These are phyloP conservation scores for Acanthosepion pharaonis DNA, from an alignment of 2,888 invertebrate species.

Conservation along the genomic window DNA sequence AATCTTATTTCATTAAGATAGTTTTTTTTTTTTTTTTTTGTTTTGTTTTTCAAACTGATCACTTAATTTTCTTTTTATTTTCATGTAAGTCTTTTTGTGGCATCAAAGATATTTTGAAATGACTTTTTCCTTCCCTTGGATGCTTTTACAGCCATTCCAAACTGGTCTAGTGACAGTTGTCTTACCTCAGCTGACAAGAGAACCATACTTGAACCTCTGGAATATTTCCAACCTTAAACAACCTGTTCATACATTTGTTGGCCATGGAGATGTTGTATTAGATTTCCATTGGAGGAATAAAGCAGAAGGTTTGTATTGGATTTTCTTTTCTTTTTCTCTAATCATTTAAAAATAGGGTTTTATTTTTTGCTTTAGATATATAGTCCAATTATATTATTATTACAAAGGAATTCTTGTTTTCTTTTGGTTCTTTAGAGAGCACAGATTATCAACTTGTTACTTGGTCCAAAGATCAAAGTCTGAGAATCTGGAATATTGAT, in stretches of 20 bases:
- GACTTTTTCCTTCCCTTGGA: not conserved
- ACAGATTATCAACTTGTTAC: constrained; percentile 89
- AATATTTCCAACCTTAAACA: constrained; percentile 77
- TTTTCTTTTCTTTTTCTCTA: not conserved
- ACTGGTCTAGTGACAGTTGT: constrained; percentile 92
- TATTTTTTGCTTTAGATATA: not conserved
- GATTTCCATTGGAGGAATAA: constrained; percentile 93
- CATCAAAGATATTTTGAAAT: too few species aligned
- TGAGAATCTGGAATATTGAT: constrained; percentile 92
- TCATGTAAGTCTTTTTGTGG: not conserved
- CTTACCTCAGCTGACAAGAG: constrained; percentile 90
- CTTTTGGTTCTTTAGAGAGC: constrained; percentile 75
- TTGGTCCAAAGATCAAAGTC: constrained; percentile 94
- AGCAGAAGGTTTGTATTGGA: constrained; percentile 63
- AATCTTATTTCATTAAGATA: too few species aligned
- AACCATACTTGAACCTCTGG: constrained; percentile 87
- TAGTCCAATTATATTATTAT: not conserved
- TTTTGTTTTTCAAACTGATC: too few species aligned
- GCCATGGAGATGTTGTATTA: constrained; percentile 93
- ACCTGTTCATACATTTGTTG: constrained; percentile 92
- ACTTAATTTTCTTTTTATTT: too few species aligned
- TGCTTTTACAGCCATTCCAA: constrained; percentile 84
- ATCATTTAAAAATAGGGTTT: too few species aligned
- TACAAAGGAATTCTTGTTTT: not conserved
- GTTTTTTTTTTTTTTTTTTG: too few species aligned